These are phyloP conservation scores for Cheilosia soror DNA, from an alignment of 2,888 invertebrate species.

Conservation along the genomic window DNA sequence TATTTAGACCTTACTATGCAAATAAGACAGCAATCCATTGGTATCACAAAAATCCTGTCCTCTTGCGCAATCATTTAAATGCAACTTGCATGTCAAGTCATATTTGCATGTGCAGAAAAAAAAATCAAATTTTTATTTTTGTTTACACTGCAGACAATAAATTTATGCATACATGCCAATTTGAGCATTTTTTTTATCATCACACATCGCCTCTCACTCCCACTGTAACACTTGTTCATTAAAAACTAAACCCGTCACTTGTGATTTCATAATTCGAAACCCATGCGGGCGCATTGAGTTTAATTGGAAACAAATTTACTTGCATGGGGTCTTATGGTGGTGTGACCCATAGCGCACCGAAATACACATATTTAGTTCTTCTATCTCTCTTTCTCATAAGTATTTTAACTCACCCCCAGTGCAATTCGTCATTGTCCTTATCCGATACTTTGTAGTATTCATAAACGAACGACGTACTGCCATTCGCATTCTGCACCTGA, in stretches of 20 bases:
- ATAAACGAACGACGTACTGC: conserved; percentile 85
- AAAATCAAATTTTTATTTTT: neutral
- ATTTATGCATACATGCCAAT: conserved; percentile 65
- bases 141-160: conserved; percentile 48
- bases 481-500: conserved; percentile 80
- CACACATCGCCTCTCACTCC: conserved; percentile 26
- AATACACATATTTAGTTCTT: conserved; percentile 24
- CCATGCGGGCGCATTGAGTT: conserved; percentile 63
- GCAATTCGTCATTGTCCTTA: conserved; percentile 79
- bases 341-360: conserved; percentile 38
- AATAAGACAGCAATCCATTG: conserved; percentile 6
- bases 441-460: conserved; percentile 90
- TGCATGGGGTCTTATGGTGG: conserved; percentile 42
- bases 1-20: conserved; percentile 22
- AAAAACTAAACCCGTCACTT: conserved; percentile 61
- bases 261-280: conserved; percentile 62
- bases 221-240: conserved; percentile 67
- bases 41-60: conserved; percentile 36
- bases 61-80: conserved; percentile 55
- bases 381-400: conserved; percentile 4
- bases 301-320: conserved; percentile 72
- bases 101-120: conserved; percentile 44
- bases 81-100: conserved; percentile 50
- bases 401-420: conserved; percentile 81
- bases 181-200: conserved; percentile 61